These are phyloP conservation scores for Microcebus jonahi DNA, from an alignment of 2,113 vertebrate genomes.

Conservation along the genomic window DNA sequence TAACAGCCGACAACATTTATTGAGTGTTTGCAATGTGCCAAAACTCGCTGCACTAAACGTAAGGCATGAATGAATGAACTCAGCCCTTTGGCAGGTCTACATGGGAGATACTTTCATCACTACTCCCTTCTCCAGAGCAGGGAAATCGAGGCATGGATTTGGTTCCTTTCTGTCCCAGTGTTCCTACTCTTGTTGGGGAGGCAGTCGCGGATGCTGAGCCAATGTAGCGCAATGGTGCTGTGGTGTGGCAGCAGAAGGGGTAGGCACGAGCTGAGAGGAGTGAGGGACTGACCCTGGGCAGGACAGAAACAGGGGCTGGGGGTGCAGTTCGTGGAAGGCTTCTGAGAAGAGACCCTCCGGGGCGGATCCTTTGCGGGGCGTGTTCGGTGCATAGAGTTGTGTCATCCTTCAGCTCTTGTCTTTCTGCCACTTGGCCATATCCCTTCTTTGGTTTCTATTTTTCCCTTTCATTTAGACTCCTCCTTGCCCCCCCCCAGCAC, in stretches of 20 bases:
- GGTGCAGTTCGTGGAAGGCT: not conserved
- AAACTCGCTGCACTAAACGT: not conserved
- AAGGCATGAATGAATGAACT: not conserved
- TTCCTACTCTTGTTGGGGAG: not conserved
- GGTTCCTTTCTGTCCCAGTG: not conserved
- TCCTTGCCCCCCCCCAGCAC: too few relatives aligned
- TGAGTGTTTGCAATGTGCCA: too few relatives aligned
- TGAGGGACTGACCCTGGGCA: not conserved
- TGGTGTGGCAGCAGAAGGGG: accelerated
- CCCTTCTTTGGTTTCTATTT: not conserved
- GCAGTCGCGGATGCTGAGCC: not conserved
- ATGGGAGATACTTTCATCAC: accelerated
- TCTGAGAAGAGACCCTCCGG: not conserved
- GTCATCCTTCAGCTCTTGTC: not conserved
- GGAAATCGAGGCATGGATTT: not conserved
- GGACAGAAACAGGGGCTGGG: not conserved
- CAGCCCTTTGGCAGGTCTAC: not conserved
- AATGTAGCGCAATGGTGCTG: not conserved
- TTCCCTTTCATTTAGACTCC: accelerated
- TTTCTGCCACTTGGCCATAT: not conserved
- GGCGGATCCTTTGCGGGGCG: accelerated
- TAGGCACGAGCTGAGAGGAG: not conserved
- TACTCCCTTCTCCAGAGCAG: not conserved
- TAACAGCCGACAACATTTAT: not conserved
- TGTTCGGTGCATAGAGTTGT: accelerated